phyloP scores from a whole-genome alignment of 1,140 invertebrate genomes.

The Diplogasteroides magnus region DNA sequence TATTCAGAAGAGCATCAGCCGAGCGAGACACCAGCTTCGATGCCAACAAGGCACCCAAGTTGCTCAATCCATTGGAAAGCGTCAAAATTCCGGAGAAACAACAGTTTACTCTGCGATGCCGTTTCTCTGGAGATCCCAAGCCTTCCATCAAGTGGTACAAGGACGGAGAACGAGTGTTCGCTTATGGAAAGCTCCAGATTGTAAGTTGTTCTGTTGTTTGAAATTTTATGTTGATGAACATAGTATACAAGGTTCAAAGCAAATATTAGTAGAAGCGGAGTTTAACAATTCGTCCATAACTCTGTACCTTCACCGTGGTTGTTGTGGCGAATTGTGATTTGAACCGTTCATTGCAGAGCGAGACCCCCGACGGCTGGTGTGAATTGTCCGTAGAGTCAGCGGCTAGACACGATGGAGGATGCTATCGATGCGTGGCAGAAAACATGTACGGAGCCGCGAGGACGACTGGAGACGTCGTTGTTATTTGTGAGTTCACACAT shows the following conservation, averaged over 20 bases:
- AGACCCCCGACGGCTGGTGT: slow-evolving; percentile 68
- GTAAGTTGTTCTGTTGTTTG: slow-evolving; percentile 6
- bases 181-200: slow-evolving; percentile 44
- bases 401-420: slow-evolving; percentile 67
- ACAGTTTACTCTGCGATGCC: slow-evolving; percentile 71
- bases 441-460: slow-evolving; percentile 47
- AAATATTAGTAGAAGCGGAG: too few species aligned
- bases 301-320: too few species aligned
- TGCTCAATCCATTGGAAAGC: slow-evolving; percentile 50
- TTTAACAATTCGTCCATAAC: too few species aligned
- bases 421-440: slow-evolving; percentile 66
- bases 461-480: slow-evolving; percentile 47
- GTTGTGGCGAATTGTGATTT: too few species aligned
- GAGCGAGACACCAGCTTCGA: slow-evolving; percentile 36
- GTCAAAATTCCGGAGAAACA: slow-evolving; percentile 65
- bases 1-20: slow-evolving; percentile 22
- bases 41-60: slow-evolving; percentile 46
- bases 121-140: slow-evolving; percentile 75
- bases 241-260: too few species aligned
- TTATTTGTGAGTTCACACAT: too few species aligned
- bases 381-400: slow-evolving; percentile 71
- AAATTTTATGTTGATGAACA: not conserved
- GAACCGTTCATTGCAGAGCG: slow-evolving; percentile 37
- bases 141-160: slow-evolving; percentile 66
- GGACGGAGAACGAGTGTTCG: slow-evolving; percentile 50